Percentiles rank a stretch among this genome's conserved stretches.
Conservation (phyloP, 2,797 vertebrate genomes). For the Eulemur mongoz region DNA sequence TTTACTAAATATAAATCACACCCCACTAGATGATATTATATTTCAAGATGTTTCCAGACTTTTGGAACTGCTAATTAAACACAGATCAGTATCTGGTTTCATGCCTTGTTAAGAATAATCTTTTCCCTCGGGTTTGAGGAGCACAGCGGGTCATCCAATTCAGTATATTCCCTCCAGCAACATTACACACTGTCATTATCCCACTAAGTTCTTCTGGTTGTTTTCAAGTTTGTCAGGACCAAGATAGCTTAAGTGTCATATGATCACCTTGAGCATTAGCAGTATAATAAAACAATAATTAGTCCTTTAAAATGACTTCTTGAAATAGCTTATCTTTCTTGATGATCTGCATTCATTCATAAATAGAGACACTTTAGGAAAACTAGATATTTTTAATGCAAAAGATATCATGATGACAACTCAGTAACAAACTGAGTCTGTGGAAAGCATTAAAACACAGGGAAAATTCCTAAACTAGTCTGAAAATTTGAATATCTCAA, state of each 20-base stretch:
- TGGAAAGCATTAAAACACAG: constrained; percentile 10
- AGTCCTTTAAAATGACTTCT: constrained; percentile 41
- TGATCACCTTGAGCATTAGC: constrained; percentile 45
- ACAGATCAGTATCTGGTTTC: constrained; percentile 66
- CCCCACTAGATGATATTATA: constrained; percentile 27
- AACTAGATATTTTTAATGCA: constrained; percentile 43
- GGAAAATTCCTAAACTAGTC: not conserved
- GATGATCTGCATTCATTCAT: constrained; percentile 38
- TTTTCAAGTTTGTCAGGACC: constrained; percentile 65
- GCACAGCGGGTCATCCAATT: constrained; percentile 61
- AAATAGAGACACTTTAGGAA: constrained; percentile 31
- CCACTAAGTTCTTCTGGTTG: constrained; percentile 63
- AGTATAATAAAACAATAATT: constrained; percentile 65
- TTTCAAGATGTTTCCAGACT: constrained; percentile 71
- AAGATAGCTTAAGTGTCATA: constrained; percentile 40
- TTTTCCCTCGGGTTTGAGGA: constrained; percentile 58
- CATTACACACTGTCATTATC: constrained; percentile 48
- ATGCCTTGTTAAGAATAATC: constrained; percentile 43
- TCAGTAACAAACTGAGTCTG: not conserved
- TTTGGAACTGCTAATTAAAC: constrained; percentile 71
- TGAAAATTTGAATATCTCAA: constrained; percentile 31
- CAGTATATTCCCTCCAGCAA: not conserved
- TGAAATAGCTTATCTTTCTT: constrained; percentile 53
- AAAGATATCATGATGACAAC: constrained; percentile 13
- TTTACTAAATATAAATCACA: constrained; percentile 36